phyloP scores from a whole-genome alignment of 2,113 vertebrate genomes.

The Steatornis caripensis region DNA sequence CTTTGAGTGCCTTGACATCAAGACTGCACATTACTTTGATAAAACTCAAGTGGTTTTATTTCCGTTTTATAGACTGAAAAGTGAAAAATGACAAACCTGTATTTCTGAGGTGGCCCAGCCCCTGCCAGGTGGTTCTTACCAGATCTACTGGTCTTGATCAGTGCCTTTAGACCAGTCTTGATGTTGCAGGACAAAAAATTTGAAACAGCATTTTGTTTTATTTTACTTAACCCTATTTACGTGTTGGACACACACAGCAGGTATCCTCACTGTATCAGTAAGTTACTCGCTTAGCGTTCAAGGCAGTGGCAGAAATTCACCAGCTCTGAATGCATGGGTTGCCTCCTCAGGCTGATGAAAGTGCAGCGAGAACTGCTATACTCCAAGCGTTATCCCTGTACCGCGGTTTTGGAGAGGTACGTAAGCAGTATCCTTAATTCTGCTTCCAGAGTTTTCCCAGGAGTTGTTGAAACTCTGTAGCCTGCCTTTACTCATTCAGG shows the following conservation, averaged over 20 bases:
- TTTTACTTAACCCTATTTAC: neutral
- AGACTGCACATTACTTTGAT: neutral
- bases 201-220: neutral
- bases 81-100: neutral
- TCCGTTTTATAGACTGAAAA: neutral
- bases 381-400: neutral
- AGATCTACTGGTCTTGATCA: neutral
- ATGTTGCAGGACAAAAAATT: neutral
- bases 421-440: neutral
- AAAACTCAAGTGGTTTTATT: neutral
- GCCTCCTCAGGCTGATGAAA: neutral
- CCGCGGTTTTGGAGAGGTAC: rapidly evolving
- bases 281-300: neutral
- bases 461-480: neutral
- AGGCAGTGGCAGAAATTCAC: neutral
- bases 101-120: neutral
- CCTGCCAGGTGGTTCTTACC: neutral
- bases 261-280: neutral
- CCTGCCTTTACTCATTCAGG: neutral
- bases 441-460: neutral
- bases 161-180: neutral
- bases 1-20: neutral
- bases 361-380: neutral
- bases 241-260: too few species aligned
- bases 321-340: neutral